Percentiles rank a stretch among this genome's conserved stretches.
phyloP scores from a whole-genome alignment of 2,113 vertebrate species.

The Labeo rohita region DNA sequence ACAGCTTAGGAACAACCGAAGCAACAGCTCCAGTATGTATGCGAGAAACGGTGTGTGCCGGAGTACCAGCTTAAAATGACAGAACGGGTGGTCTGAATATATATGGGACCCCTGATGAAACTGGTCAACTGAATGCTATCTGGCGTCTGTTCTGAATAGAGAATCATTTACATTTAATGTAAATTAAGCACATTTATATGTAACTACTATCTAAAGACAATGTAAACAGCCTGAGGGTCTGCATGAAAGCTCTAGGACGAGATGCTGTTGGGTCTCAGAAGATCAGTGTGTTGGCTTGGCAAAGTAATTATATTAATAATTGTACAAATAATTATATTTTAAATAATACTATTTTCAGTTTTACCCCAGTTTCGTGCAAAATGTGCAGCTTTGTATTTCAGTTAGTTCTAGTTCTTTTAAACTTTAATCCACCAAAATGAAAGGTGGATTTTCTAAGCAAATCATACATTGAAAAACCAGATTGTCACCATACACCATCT shows the following conservation, averaged over 20 bases:
- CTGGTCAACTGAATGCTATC: not conserved
- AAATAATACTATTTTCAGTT: not conserved
- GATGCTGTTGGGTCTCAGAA: not conserved
- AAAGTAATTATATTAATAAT: not conserved
- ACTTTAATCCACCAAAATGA: not conserved
- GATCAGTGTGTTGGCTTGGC: not conserved
- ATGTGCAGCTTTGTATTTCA: not conserved
- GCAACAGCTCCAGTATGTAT: conserved; percentile 60
- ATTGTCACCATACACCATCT: not conserved
- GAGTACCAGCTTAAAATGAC: not conserved
- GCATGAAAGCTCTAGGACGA: not conserved
- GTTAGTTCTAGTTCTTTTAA: not conserved
- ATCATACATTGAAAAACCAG: not conserved
- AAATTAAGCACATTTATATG: not conserved
- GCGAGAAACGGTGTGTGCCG: conserved; percentile 57
- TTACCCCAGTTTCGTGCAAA: not conserved
- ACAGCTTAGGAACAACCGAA: conserved; percentile 81
- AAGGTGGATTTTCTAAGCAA: not conserved
- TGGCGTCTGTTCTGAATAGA: not conserved
- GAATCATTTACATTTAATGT: not conserved
- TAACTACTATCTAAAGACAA: too few species aligned
- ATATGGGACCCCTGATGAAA: not conserved
- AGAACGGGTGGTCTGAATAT: not conserved
- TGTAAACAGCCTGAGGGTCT: not conserved
- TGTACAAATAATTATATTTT: too few species aligned